phyloP scores from a whole-genome alignment of 2,888 invertebrate genomes.

The Plebejus melissa region DNA sequence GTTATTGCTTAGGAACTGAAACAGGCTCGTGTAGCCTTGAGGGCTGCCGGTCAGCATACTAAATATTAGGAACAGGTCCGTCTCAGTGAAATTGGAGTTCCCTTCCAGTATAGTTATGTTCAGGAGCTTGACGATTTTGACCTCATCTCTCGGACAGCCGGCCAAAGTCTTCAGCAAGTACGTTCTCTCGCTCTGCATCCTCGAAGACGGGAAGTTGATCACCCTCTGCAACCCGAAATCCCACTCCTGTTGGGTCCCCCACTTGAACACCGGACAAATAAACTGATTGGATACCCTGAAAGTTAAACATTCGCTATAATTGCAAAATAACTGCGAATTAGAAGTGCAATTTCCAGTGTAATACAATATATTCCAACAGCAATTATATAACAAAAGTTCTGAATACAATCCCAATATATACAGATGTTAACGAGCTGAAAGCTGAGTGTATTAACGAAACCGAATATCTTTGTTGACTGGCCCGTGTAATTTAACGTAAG shows the following conservation, averaged over 20 bases:
- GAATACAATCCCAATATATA: constrained; percentile 6
- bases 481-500: constrained; percentile 28
- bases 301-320: constrained; percentile 30
- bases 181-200: constrained; percentile 86
- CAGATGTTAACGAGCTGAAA: constrained; percentile 11
- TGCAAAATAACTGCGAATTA: background rate
- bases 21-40: constrained; percentile 84
- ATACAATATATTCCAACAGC: constrained; percentile 35
- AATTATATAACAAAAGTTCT: constrained; percentile 3
- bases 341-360: background rate
- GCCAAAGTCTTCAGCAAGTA: constrained; percentile 88
- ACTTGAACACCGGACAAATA: constrained; percentile 90
- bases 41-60: constrained; percentile 86
- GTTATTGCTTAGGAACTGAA: constrained; percentile 84
- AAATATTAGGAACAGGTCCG: constrained; percentile 86
- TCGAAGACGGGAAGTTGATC: constrained; percentile 84
- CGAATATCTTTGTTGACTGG: constrained; percentile 28
- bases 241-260: constrained; percentile 90
- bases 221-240: constrained; percentile 88
- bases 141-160: constrained; percentile 86
- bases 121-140: constrained; percentile 81
- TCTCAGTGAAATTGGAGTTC: constrained; percentile 86
- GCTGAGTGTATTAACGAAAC: constrained; percentile 23
- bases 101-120: constrained; percentile 84
- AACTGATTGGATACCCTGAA: constrained; percentile 85